phyloP scores from a whole-genome alignment of 2,113 vertebrate species.

The Corythornis cristatus region DNA sequence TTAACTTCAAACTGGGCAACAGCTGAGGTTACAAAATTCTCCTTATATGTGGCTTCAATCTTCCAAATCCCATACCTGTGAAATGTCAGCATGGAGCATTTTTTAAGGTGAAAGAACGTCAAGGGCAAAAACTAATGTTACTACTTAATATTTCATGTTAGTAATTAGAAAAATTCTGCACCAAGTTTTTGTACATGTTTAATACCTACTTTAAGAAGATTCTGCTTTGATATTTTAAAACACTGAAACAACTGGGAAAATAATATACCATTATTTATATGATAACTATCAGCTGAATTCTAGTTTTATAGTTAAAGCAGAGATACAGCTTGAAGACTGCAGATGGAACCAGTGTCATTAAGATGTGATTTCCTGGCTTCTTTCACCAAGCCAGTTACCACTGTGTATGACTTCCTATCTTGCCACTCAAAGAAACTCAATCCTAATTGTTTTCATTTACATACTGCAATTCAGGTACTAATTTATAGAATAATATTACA shows the following conservation, averaged over 20 bases:
- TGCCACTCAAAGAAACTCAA: neutral
- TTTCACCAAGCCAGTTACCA: neutral
- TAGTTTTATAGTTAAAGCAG: neutral
- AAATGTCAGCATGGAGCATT: neutral
- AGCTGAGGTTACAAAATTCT: conserved; percentile 81
- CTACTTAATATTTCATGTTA: neutral
- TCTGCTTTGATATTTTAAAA: neutral
- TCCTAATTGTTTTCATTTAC: neutral
- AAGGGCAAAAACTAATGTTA: neutral
- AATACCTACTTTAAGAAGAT: neutral
- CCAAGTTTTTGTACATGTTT: neutral
- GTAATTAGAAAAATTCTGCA: neutral
- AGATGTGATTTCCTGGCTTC: neutral
- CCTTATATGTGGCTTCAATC: conserved; percentile 86
- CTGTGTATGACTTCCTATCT: neutral
- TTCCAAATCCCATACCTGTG: conserved; percentile 88
- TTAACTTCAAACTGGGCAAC: conserved; percentile 87
- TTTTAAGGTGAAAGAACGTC: neutral
- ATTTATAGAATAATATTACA: neutral
- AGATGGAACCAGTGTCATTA: neutral
- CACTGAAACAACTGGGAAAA: neutral
- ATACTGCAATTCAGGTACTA: neutral
- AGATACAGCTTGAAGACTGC: neutral
- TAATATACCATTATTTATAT: neutral
- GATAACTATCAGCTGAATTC: neutral